Conservation (phyloP, 37 sponge, comb jelly and placozoan genomes). For the Cliona cf. orientalis region DNA sequence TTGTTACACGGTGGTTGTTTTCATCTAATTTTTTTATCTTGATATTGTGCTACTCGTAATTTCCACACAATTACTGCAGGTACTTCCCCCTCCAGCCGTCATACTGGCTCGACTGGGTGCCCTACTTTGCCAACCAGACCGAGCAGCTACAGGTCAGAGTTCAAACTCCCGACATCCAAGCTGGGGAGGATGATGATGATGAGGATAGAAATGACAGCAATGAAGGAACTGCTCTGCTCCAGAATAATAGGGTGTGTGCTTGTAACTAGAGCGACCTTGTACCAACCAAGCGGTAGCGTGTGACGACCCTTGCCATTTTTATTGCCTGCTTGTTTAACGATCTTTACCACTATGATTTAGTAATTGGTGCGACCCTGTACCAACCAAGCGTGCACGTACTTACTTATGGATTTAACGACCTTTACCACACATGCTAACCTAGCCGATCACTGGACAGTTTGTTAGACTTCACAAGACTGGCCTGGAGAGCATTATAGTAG, state of each 20-base stretch:
- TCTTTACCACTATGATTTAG: too few species aligned
- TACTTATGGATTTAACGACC: too few species aligned
- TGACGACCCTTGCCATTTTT: too few species aligned
- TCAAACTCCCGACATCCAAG: background rate
- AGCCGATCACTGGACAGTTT: too few species aligned
- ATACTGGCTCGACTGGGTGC: constrained; percentile 60
- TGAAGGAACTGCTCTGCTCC: background rate
- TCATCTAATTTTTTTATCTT: background rate
- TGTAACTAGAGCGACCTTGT: too few species aligned
- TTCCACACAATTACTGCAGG: constrained; percentile 7
- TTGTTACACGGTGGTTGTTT: background rate
- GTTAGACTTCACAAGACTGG: background rate
- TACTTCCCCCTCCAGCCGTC: constrained; percentile 66
- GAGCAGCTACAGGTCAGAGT: background rate
- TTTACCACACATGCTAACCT: too few species aligned
- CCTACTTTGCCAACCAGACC: background rate
- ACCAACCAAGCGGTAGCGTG: too few species aligned
- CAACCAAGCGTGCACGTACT: too few species aligned
- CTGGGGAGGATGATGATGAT: background rate
- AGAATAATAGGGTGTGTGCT: background rate
- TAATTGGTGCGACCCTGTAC: too few species aligned
- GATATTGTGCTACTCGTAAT: background rate
- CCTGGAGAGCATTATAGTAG: background rate
- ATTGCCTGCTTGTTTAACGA: too few species aligned
- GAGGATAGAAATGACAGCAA: background rate